Evolutionary conservation across 2,113 vertebrate species (phyloP), one percentile per base, ranked within the genome.

Genomic region (Dipodomys ordii): DNA sequence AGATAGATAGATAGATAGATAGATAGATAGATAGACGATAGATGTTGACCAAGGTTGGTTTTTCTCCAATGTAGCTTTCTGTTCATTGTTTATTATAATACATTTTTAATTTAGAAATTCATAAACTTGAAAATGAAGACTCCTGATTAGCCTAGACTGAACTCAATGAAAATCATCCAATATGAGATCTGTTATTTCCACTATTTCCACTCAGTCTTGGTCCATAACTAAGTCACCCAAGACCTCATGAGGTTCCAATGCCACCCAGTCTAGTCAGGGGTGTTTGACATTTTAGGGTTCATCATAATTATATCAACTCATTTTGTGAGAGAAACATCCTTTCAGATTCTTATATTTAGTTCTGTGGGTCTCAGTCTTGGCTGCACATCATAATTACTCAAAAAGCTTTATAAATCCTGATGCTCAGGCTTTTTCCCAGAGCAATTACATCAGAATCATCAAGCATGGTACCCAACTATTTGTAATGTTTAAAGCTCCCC

Each of bases 401-500:
- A 69, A 76, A 22, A 79, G 7, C 12, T 88, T 85, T 83, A 25
- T 93, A 94, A 94, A 87, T 83, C 67, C 30, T 89, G 27, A 77
- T 62, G 62, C 16, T 73, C 22, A 73, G 87, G 11, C 13, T 74
- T 73, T 69, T 83, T 72, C 69, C 78, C 30, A 73, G 80, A 92
- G 68, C 80, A 96, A 80, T 90, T 64, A 71, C 18, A 92, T 80
- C 88, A 87, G 49, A 76, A 69, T 84, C 53, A 68, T 20, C 64
- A 91, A 78, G 62, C 87, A 60, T 16, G 6, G 10, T 60, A 44
- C 67, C 25, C 83, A 86, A n/a, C 22, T 80, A 84, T 84, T 78
- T 62, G 28, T 65, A 91, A 80, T 19, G 80, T 93, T 92, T 91
- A 78, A 95, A 90, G 67, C 35, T 91, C 83, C 79, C 46, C 12